These are phyloP conservation scores for Drosophila phalerata DNA, from an alignment of 2,888 invertebrate species.

Conservation along the genomic window DNA sequence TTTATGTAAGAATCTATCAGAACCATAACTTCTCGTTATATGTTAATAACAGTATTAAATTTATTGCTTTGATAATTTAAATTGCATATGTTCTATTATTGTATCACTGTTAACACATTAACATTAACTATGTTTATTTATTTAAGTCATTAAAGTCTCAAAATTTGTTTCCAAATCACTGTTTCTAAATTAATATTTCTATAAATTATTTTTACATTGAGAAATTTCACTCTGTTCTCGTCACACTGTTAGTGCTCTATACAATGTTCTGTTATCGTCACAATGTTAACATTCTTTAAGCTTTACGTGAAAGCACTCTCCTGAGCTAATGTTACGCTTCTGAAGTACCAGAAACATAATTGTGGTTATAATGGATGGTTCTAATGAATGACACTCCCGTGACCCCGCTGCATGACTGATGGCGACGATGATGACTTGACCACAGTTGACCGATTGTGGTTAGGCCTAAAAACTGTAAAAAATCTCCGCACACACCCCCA, in stretches of 20 bases:
- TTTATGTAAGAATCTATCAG: neutral
- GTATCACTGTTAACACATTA: too few relatives aligned
- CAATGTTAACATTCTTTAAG: neutral
- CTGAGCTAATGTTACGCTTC: neutral
- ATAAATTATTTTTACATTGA: too few relatives aligned
- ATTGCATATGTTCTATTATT: too few relatives aligned
- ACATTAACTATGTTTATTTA: too few relatives aligned
- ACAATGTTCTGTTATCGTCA: neutral
- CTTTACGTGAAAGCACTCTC: neutral
- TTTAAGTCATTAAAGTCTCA: too few relatives aligned
- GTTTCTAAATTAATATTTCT: too few relatives aligned
- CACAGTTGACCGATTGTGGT: constrained; percentile 87
- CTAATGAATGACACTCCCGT: constrained; percentile 82
- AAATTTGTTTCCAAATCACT: too few relatives aligned
- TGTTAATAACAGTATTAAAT: neutral
- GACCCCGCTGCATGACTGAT: constrained; percentile 84
- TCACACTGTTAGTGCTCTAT: neutral
- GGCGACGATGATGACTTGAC: constrained; percentile 87
- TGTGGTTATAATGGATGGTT: constrained; percentile 8
- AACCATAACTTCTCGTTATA: too few relatives aligned
- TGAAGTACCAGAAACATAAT: constrained; percentile 12
- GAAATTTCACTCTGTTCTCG: neutral
- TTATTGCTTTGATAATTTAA: too few relatives aligned
- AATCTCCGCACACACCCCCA: constrained; percentile 45
- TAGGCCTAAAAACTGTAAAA: constrained; percentile 38